phyloP scores from a whole-genome alignment of 2,888 invertebrate species.

The Steinernema hermaphroditum region DNA sequence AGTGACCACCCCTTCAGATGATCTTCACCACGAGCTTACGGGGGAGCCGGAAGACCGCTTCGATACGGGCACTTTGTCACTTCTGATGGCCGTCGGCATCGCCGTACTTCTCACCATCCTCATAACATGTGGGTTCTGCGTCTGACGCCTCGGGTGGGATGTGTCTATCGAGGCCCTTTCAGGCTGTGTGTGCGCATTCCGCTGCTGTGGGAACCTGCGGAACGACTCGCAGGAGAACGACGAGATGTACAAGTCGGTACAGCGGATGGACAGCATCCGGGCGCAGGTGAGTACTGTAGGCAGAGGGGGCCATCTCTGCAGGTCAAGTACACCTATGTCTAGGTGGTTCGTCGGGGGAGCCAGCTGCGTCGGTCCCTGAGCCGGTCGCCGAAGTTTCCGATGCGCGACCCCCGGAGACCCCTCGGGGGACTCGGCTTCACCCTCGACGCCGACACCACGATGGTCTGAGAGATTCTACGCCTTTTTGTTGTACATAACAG shows the following conservation, averaged over 20 bases:
- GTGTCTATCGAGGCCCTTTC: constrained; percentile 34
- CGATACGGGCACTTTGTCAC: constrained; percentile 60
- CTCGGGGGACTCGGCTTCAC: constrained; percentile 45
- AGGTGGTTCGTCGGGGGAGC: constrained; percentile 47
- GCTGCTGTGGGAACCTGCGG: constrained; percentile 63
- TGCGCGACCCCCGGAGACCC: constrained; percentile 46
- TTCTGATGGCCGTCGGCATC: constrained; percentile 60
- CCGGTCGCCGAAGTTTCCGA: constrained; percentile 59
- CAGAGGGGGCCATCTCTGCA: not conserved
- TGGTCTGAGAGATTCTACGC: constrained; percentile 45
- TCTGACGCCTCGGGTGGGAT: not conserved
- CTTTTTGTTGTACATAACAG: not conserved
- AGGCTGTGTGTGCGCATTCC: constrained; percentile 66
- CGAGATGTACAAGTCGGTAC: constrained; percentile 51
- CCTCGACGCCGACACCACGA: constrained; percentile 53
- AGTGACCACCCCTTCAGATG: constrained; percentile 46
- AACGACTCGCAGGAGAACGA: constrained; percentile 39
- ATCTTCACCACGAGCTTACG: constrained; percentile 57
- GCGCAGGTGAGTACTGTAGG: constrained; percentile 28
- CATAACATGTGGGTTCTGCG: constrained; percentile 57
- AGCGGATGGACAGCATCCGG: constrained; percentile 41
- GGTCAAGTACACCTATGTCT: constrained; percentile 14
- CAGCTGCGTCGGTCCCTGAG: constrained; percentile 56
- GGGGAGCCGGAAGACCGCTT: constrained; percentile 58
- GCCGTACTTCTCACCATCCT: constrained; percentile 59